A percentile compares a stretch with the other conserved stretches of the same genome.
These are phyloP conservation scores for Frankliniella intonsa DNA, from an alignment of 2,888 invertebrate species.

Conservation along the genomic window DNA sequence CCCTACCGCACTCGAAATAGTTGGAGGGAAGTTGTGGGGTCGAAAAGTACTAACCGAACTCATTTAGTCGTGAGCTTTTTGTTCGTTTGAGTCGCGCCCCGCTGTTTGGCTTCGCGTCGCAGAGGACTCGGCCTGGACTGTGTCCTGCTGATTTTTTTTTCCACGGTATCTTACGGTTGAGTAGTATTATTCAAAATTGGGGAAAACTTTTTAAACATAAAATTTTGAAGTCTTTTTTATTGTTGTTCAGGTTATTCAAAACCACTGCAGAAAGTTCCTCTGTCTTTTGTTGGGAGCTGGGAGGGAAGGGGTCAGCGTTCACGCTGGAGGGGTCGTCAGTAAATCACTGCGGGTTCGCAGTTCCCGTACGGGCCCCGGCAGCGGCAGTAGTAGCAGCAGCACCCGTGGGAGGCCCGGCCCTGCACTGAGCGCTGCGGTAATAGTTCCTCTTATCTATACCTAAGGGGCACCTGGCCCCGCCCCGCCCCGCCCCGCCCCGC, in stretches of 20 bases:
- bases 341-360: too few relatives aligned
- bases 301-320: too few relatives aligned
- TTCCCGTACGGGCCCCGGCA: too few relatives aligned
- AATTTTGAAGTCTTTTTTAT: too few relatives aligned
- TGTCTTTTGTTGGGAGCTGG: too few relatives aligned
- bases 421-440: background rate
- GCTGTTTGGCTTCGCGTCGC: background rate
- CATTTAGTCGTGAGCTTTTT: slow-evolving; percentile 15
- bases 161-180: too few relatives aligned
- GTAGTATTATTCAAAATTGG: too few relatives aligned
- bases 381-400: background rate
- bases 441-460: slow-evolving; percentile 19
- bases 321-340: too few relatives aligned
- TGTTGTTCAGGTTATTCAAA: too few relatives aligned
- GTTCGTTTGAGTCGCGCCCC: background rate
- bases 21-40: background rate
- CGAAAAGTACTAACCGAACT: slow-evolving; percentile 1
- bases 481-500: background rate
- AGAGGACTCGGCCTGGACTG: background rate
- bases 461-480: slow-evolving; percentile 1
- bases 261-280: too few relatives aligned
- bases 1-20: background rate
- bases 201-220: too few relatives aligned
- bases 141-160: too few relatives aligned
- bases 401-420: background rate